Conservation (phyloP, 2,797 vertebrate species). For the Enteromius viviparus region DNA sequence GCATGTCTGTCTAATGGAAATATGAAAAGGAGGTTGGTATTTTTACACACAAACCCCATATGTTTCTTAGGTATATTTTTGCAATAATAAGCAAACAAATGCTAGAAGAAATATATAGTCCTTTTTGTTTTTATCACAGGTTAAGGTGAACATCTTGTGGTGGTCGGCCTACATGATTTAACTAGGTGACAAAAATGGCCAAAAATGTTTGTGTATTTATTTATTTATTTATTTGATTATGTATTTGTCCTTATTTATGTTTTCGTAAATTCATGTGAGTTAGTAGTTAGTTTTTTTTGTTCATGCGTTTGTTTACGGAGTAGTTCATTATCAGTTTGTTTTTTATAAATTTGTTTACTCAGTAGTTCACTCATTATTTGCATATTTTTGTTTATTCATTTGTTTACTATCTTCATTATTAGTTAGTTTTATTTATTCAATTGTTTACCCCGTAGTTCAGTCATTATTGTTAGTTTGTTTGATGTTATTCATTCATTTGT, state of each 20-base stretch:
- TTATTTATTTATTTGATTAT: too few relatives aligned
- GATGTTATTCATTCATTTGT: not conserved
- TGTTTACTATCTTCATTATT: too few relatives aligned
- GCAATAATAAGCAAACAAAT: not conserved
- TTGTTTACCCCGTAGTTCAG: not conserved
- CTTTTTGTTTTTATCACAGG: conserved; percentile 16
- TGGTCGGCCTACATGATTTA: not conserved
- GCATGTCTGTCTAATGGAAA: conserved; percentile 24
- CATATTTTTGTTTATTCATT: not conserved
- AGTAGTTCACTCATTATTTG: not conserved
- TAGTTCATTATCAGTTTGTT: not conserved
- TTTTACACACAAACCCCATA: not conserved
- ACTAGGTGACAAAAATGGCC: not conserved
- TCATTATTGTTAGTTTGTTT: not conserved
- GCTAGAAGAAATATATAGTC: conserved; percentile 1
- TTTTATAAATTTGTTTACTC: not conserved
- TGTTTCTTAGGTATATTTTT: conserved; percentile 5
- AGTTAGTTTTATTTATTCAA: not conserved
- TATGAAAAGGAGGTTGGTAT: conserved; percentile 26
- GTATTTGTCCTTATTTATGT: not conserved
- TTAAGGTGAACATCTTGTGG: not conserved
- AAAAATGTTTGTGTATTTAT: too few relatives aligned
- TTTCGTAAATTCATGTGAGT: not conserved
- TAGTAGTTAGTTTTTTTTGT: not conserved
- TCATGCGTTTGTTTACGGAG: not conserved